Evolutionary conservation across 2,888 invertebrate genomes (phyloP), one percentile per base, ranked within the genome.

Genomic region (Protodeltote pygarga): DNA sequence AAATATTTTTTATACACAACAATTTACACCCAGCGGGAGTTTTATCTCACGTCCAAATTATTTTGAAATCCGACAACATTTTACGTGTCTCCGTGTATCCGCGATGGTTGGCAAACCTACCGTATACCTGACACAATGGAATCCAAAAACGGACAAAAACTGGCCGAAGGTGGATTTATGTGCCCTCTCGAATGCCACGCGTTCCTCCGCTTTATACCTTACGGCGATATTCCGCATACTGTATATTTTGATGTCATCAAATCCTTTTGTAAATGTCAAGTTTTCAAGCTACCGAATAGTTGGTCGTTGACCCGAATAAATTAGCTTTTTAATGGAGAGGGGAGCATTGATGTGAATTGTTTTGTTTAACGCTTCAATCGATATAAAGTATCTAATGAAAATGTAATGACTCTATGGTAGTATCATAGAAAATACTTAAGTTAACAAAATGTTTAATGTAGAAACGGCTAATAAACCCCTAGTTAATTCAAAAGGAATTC

Each of bases 91-190:
- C 47, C 14, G 11, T 2, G 15, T n/a, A 29, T 29, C 25, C 47
- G 27, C 21, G 14, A 29, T 39, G 45, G 35, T 17, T 71, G 75
- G 75, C 45, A 59, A 60, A 65, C 73, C 65, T 73, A 71, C 63
- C 66, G 67, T 77, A 67, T 83, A 84, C 84, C 84, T 83, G 84
- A 78, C 85, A 81, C 81, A 75, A 75, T 68, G 85, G 86, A 64
- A 87, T 86, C 72, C 81, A 70, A 86, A 85, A 85, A 83, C 57
- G 80, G 58, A 75, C 77, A 87, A 87, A 85, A 84, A 79, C 57
- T 52, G 60, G 47, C 57, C 74, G 69, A 73, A 73, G 71, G 48
- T 65, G 71, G 77, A 85, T 85, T 85, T 83, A 84, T 83, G 73
- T 69, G 42, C 44, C 39, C 49, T 51, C 40, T 37, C 32, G 51